A percentile compares a stretch with the other conserved stretches of the same genome.
These are phyloP conservation scores for Tetragonisca angustula DNA, from an alignment of 2,888 invertebrate genomes.

Conservation along the genomic window DNA sequence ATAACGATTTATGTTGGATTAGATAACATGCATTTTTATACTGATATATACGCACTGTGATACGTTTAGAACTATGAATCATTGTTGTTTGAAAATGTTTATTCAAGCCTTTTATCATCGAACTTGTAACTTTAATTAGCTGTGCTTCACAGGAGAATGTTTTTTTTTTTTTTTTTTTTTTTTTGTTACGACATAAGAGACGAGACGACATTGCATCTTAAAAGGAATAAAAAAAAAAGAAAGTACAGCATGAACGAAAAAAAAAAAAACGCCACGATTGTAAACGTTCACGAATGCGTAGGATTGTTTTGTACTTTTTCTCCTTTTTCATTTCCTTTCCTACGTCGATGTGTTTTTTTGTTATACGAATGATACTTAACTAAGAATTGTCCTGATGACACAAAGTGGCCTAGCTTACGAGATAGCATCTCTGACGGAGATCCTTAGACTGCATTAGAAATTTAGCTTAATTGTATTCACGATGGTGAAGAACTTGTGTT, in stretches of 20 bases:
- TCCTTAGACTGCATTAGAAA: constrained; percentile 55
- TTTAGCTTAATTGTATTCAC: constrained; percentile 43
- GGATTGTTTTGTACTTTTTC: constrained; percentile 3
- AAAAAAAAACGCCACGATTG: constrained; percentile 1
- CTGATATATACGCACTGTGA: constrained; percentile 62
- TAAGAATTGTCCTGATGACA: constrained; percentile 18
- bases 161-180: too few relatives aligned
- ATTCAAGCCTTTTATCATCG: constrained; percentile 17
- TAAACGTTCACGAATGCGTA: constrained; percentile 17
- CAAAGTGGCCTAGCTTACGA: constrained; percentile 37
- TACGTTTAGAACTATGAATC: constrained; percentile 59
- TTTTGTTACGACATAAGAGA: not conserved
- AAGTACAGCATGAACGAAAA: constrained; percentile 14
- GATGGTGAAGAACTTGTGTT: constrained; percentile 28
- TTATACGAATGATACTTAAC: constrained; percentile 20
- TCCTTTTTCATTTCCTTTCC: not conserved
- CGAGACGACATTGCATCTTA: constrained; percentile 2
- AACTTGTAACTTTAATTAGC: constrained; percentile 21
- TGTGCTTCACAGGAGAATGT: not conserved
- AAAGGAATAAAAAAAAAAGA: not conserved
- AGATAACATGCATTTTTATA: constrained; percentile 38
- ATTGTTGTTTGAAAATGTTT: constrained; percentile 24
- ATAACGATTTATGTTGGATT: constrained; percentile 32
- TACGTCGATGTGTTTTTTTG: constrained; percentile 10
- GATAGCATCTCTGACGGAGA: constrained; percentile 23